Conservation (phyloP, 2,888 invertebrate genomes). For the Aporophyla lueneburgensis region DNA sequence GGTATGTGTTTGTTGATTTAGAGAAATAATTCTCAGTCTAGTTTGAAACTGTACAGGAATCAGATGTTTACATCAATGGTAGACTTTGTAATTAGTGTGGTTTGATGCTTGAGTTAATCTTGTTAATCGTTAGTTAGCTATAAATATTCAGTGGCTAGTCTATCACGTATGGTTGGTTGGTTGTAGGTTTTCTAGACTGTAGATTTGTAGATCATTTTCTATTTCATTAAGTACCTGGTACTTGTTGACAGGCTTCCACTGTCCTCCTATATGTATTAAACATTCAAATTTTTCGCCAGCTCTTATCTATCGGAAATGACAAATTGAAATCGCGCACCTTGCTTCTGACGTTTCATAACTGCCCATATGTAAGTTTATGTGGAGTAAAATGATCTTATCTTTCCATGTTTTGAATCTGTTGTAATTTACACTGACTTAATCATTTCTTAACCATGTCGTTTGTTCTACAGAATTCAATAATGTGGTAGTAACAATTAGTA, state of each 20-base stretch:
- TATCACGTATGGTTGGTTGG: neutral
- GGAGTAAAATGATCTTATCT: no score
- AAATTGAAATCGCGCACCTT: no score
- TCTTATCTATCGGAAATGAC: no score
- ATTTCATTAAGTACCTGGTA: no score
- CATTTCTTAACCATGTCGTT: neutral
- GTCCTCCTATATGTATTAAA: no score
- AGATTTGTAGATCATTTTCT: no score
- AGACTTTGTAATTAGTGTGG: slow-evolving; percentile 6
- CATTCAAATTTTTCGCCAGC: no score
- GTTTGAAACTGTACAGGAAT: slow-evolving; percentile 46
- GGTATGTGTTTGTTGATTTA: slow-evolving; percentile 32
- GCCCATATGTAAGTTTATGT: no score
- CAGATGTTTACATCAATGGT: slow-evolving; percentile 32
- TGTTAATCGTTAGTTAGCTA: slow-evolving; percentile 11
- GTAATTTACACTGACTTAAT: neutral
- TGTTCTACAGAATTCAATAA: neutral
- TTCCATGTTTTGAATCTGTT: neutral
- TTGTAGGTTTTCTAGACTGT: no score
- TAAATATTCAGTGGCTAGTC: neutral
- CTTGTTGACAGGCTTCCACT: no score
- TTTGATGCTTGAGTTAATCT: slow-evolving; percentile 19
- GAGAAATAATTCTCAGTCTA: slow-evolving; percentile 38
- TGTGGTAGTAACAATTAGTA: neutral
- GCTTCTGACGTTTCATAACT: no score